Evolutionary conservation across 1,140 invertebrate species (phyloP).

Genomic region (Camponotus pennsylvanicus): DNA sequence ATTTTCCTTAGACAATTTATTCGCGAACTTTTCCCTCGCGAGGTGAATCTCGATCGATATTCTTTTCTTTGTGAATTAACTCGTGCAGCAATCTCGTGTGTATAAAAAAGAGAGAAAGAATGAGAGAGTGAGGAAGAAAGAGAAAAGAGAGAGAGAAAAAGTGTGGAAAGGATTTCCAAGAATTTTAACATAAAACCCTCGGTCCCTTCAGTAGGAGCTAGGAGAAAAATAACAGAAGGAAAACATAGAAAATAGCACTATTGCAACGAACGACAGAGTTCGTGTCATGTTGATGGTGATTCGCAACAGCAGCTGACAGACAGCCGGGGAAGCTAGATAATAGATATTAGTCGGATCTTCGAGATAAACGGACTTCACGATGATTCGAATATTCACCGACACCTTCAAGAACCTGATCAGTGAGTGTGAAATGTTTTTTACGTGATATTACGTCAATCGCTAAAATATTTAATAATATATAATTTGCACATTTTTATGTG

Average conservation of each 20-base stretch:
- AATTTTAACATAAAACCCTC: constrained; percentile 60
- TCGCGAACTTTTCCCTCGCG: constrained; percentile 19
- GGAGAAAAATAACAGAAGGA: constrained; percentile 46
- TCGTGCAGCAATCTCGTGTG: neutral
- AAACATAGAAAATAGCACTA: constrained; percentile 28
- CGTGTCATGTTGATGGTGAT: constrained; percentile 75
- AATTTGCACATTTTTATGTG: neutral
- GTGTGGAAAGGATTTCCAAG: constrained; percentile 57
- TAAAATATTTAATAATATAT: neutral
- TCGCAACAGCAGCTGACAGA: constrained; percentile 78
- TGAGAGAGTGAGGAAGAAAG: neutral
- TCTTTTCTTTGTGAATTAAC: constrained; percentile 21
- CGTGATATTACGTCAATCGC: neutral
- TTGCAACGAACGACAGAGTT: constrained; percentile 67
- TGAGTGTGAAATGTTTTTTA: constrained; percentile 76
- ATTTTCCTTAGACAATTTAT: neutral
- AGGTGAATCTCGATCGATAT: constrained; percentile 13
- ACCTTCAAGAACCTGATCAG: constrained; percentile 83
- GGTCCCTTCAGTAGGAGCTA: constrained; percentile 64
- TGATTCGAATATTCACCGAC: constrained; percentile 83
- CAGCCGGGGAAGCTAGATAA: constrained; percentile 42
- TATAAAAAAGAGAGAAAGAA: constrained; percentile 10
- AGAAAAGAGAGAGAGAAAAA: constrained; percentile 8
- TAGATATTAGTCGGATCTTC: constrained; percentile 58
- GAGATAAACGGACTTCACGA: constrained; percentile 72